These are phyloP conservation scores for Peribatodes rhomboidaria DNA, from an alignment of 2,888 invertebrate species.

Conservation along the genomic window DNA sequence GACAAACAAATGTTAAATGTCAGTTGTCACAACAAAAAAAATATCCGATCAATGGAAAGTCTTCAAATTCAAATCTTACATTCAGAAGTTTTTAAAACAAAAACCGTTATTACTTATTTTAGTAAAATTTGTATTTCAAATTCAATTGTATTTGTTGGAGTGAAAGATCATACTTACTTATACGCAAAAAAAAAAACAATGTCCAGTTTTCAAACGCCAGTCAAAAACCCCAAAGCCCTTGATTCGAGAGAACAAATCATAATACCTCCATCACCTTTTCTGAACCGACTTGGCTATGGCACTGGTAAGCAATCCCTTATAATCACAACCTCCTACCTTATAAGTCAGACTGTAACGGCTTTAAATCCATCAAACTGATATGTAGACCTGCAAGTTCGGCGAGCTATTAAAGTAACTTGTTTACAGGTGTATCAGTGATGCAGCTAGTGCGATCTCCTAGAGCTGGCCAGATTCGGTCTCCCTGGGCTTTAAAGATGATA, in stretches of 20 bases:
- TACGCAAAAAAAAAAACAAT: constrained; percentile 55
- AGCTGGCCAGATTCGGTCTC: constrained; percentile 90
- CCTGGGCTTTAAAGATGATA: constrained; percentile 94
- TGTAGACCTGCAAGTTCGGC: too few relatives aligned
- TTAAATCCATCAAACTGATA: too few relatives aligned
- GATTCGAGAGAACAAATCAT: constrained; percentile 66
- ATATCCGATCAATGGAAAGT: too few relatives aligned
- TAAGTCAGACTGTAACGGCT: neutral
- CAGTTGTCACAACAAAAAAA: too few relatives aligned
- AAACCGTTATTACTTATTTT: too few relatives aligned
- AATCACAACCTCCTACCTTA: neutral
- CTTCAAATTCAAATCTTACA: too few relatives aligned
- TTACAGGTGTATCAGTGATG: constrained; percentile 91
- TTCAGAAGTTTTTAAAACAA: too few relatives aligned
- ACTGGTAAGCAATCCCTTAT: constrained; percentile 86
- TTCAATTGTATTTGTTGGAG: too few relatives aligned
- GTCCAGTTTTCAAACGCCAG: constrained; percentile 77
- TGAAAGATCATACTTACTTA: too few relatives aligned
- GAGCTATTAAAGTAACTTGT: neutral
- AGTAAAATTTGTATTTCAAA: too few relatives aligned
- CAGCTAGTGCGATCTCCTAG: constrained; percentile 91
- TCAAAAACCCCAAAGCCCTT: constrained; percentile 62
- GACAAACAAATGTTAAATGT: too few relatives aligned
- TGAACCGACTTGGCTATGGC: constrained; percentile 91
- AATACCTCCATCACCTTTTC: constrained; percentile 91